Evolutionary conservation across 2,888 invertebrate species (phyloP).

Genomic region (Drosophila pullipes): DNA sequence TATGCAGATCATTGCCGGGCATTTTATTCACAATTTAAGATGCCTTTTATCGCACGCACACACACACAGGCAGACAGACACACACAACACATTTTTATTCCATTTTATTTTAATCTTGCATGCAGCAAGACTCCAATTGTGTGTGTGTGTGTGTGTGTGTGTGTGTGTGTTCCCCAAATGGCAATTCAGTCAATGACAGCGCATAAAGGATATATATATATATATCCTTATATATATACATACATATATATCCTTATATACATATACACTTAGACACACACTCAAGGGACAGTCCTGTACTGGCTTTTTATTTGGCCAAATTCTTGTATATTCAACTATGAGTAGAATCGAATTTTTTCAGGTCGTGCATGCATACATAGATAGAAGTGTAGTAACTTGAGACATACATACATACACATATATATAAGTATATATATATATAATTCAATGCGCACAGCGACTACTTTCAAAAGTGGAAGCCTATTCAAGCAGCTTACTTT

Average conservation of each 20-base stretch:
- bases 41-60: conserved; percentile 23
- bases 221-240: not conserved
- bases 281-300: conserved; percentile 6
- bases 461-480: conserved; percentile 53
- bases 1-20: conserved; percentile 17
- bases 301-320: conserved; percentile 41
- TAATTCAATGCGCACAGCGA: conserved; percentile 35
- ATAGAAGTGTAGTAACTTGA: not conserved
- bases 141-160: conserved; percentile 6
- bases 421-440: not conserved
- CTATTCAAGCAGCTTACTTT: conserved; percentile 72
- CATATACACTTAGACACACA: not conserved
- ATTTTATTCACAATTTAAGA: conserved; percentile 34
- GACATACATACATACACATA: not conserved
- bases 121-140: conserved; percentile 16
- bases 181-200: conserved; percentile 74
- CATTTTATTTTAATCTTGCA: conserved; percentile 47
- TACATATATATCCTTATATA: not conserved
- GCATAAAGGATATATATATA: conserved; percentile 58
- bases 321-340: conserved; percentile 70
- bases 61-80: conserved; percentile 20
- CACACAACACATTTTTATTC: conserved; percentile 26
- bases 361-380: conserved; percentile 61
- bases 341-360: conserved; percentile 59
- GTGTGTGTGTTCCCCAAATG: conserved; percentile 84